A percentile compares a stretch with the other conserved stretches of the same genome.
phyloP scores from a whole-genome alignment of 2,888 invertebrate genomes.

The Drosophila mettleri region DNA sequence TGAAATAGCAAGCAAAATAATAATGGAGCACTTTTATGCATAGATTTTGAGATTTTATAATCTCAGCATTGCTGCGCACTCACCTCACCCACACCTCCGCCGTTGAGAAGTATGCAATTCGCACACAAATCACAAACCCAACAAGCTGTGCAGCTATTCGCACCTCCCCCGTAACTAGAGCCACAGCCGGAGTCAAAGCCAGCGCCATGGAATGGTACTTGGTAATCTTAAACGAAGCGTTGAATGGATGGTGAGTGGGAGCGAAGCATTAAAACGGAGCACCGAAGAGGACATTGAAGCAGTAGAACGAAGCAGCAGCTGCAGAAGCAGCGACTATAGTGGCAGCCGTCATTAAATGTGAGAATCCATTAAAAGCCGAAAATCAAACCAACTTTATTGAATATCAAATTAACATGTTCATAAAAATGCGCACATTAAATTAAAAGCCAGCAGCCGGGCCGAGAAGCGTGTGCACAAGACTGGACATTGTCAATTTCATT shows the following conservation, averaged over 20 bases:
- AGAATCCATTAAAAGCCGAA: slow-evolving; percentile 80
- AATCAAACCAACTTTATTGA: slow-evolving; percentile 80
- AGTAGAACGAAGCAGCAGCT: neutral
- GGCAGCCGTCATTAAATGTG: slow-evolving; percentile 67
- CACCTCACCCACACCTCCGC: slow-evolving; percentile 12
- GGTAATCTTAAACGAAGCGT: slow-evolving; percentile 62
- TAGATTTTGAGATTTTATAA: slow-evolving; percentile 48
- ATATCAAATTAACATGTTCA: slow-evolving; percentile 82
- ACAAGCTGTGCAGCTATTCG: slow-evolving; percentile 70
- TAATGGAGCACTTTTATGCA: slow-evolving; percentile 38
- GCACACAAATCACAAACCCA: slow-evolving; percentile 69
- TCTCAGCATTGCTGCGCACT: slow-evolving; percentile 25
- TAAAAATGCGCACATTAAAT: slow-evolving; percentile 79
- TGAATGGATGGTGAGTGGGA: slow-evolving; percentile 27
- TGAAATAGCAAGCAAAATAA: slow-evolving; percentile 18
- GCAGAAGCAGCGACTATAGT: neutral
- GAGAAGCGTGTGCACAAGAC: slow-evolving; percentile 29
- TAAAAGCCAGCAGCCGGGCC: slow-evolving; percentile 53
- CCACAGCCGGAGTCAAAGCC: neutral
- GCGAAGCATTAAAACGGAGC: slow-evolving; percentile 54
- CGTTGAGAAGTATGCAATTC: slow-evolving; percentile 20
- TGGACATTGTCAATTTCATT: slow-evolving; percentile 62
- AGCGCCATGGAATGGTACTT: slow-evolving; percentile 2
- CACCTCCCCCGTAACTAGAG: slow-evolving; percentile 33
- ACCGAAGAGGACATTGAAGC: slow-evolving; percentile 5